Conservation (phyloP, 2,797 vertebrate species). For the Gallinago stenura region DNA sequence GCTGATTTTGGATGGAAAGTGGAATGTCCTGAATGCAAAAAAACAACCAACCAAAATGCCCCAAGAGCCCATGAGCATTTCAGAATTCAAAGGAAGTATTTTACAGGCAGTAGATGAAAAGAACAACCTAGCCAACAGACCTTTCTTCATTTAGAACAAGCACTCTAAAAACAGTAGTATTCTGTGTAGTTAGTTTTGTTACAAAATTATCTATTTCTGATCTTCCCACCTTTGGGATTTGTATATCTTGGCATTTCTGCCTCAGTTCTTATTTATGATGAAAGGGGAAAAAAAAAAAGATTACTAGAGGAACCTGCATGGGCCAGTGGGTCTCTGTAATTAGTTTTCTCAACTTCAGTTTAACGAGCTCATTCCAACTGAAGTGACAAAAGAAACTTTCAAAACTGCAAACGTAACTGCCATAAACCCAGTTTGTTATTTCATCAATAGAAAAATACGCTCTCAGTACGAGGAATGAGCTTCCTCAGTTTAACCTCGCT, state of each 20-base stretch:
- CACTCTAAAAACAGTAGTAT: not conserved
- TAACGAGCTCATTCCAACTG: not conserved
- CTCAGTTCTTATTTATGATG: not conserved
- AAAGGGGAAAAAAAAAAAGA: not conserved
- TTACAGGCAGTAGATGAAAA: not conserved
- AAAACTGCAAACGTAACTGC: not conserved
- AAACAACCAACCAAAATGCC: not conserved
- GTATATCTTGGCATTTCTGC: not conserved
- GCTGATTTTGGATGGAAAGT: constrained; percentile 33
- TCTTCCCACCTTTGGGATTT: not conserved
- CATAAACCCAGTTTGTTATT: not conserved
- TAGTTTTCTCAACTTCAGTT: not conserved
- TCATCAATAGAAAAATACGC: not conserved
- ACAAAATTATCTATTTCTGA: not conserved
- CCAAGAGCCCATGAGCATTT: not conserved
- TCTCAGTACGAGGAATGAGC: not conserved
- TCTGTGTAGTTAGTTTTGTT: not conserved
- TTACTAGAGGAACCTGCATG: not conserved
- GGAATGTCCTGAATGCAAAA: constrained; percentile 11
- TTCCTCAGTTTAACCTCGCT: not conserved
- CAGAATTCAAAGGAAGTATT: not conserved
- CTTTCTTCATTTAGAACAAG: not conserved
- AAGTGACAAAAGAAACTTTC: not conserved
- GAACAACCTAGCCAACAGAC: not conserved
- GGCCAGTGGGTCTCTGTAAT: not conserved